Evolutionary conservation across 2,888 invertebrate species (phyloP).

Genomic region (Cataglyphis albicans): DNA sequence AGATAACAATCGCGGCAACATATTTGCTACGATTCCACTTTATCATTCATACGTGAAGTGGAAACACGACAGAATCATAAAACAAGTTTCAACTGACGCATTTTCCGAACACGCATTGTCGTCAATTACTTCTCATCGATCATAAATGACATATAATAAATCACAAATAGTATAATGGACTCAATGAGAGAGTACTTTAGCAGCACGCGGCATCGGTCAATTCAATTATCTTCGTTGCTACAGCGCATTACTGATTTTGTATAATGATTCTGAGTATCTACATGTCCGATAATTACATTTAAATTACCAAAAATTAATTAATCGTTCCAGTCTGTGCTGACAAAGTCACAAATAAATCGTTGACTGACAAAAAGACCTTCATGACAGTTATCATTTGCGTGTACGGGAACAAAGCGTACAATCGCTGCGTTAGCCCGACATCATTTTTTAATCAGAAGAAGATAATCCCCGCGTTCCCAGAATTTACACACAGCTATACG

Average conservation of each 20-base stretch:
- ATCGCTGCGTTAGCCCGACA: slow-evolving; percentile 29
- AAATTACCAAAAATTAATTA: slow-evolving; percentile 47
- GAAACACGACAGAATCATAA: slow-evolving; percentile 38
- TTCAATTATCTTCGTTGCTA: slow-evolving; percentile 39
- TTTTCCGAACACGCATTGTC: slow-evolving; percentile 25
- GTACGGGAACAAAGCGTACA: slow-evolving; percentile 2
- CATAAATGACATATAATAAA: slow-evolving; percentile 52
- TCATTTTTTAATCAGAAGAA: slow-evolving; percentile 1
- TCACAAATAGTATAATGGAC: slow-evolving; percentile 37
- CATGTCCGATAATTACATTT: slow-evolving; percentile 40
- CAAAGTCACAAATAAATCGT: slow-evolving; percentile 42
- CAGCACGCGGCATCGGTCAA: slow-evolving; percentile 16
- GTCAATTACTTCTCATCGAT: slow-evolving; percentile 47
- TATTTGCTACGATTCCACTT: slow-evolving; percentile 30
- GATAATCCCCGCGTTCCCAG: slow-evolving; percentile 22
- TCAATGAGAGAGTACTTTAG: slow-evolving; percentile 41
- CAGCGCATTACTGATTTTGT: slow-evolving; percentile 37
- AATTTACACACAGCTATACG: slow-evolving; percentile 33
- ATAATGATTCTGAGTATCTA: slow-evolving; percentile 30
- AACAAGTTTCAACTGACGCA: slow-evolving; percentile 17
- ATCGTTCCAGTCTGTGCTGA: slow-evolving; percentile 28
- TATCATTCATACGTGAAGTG: slow-evolving; percentile 29
- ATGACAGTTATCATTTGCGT: slow-evolving; percentile 19
- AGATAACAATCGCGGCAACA: neutral
- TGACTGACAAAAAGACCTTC: slow-evolving; percentile 8